Percentiles rank a stretch among this genome's conserved stretches.
Conservation (phyloP, 2,888 invertebrate genomes). For the Thysanoteuthis rhombus region DNA sequence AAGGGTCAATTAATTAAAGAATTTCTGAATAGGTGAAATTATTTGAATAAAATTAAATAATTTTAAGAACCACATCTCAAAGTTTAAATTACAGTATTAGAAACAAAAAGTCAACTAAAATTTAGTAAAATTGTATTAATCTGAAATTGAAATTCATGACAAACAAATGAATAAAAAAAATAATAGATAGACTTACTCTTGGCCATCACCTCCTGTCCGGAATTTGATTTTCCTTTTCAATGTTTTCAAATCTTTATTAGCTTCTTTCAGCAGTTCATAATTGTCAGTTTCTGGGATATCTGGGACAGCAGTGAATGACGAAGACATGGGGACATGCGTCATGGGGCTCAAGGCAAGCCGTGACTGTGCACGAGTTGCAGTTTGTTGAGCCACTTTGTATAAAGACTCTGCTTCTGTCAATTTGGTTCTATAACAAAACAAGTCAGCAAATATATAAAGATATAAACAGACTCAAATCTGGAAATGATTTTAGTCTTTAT, state of each 20-base stretch:
- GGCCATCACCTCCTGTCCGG: conserved; percentile 37
- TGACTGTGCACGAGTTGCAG: conserved; percentile 42
- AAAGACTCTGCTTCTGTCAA: conserved; percentile 86
- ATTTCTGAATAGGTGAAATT: too few species aligned
- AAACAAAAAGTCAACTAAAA: too few species aligned
- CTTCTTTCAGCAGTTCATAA: conserved; percentile 75
- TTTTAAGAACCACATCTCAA: too few species aligned
- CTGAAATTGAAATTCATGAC: too few species aligned
- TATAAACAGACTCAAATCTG: not conserved
- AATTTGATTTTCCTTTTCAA: conserved; percentile 49
- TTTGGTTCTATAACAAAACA: conserved; percentile 73
- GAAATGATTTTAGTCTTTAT: not conserved
- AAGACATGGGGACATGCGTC: not conserved
- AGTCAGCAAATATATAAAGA: conserved; percentile 30
- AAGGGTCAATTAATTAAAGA: too few species aligned
- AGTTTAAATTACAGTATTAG: too few species aligned
- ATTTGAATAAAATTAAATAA: too few species aligned
- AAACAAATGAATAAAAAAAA: too few species aligned
- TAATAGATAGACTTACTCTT: conserved; percentile 27
- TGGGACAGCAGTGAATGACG: conserved; percentile 28
- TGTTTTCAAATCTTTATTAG: conserved; percentile 78
- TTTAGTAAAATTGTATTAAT: too few species aligned
- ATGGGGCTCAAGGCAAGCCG: conserved; percentile 44
- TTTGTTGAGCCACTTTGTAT: conserved; percentile 75
- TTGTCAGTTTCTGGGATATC: conserved; percentile 39